A percentile compares a stretch with the other conserved stretches of the same genome.
Evolutionary conservation across 2,888 invertebrate genomes (phyloP).

Genomic region (Drosophila paranaensis): DNA sequence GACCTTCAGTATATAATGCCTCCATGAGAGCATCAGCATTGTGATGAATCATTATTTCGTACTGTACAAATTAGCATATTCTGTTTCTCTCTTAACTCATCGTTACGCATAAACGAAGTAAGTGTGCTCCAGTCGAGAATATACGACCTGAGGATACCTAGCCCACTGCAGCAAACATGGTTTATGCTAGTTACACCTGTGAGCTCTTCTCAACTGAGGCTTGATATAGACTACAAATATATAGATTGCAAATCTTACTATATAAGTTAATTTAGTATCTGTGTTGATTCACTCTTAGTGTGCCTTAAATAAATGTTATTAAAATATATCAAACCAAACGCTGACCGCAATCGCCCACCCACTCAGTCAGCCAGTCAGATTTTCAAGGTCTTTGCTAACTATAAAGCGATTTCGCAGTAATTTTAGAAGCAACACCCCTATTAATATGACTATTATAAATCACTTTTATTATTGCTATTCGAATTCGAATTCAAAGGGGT

Average conservation of each 20-base stretch:
- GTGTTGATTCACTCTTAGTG: not conserved
- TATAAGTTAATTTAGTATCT: not conserved
- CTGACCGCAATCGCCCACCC: not conserved
- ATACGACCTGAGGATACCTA: not conserved
- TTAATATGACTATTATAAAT: not conserved
- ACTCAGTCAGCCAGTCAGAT: not conserved
- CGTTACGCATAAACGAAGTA: not conserved
- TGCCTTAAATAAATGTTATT: not conserved
- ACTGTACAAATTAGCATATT: not conserved
- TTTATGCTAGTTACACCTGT: no score
- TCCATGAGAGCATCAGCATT: no score
- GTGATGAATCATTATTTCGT: not conserved
- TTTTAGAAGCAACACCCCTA: constrained; percentile 1
- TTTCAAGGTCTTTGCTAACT: not conserved
- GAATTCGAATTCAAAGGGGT: not conserved
- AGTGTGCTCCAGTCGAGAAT: not conserved
- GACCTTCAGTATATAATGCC: not conserved
- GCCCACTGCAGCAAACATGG: no score
- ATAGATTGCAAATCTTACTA: not conserved
- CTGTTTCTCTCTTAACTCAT: not conserved
- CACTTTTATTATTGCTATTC: not conserved
- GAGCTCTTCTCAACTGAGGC: no score
- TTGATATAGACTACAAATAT: no score
- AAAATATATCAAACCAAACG: not conserved
- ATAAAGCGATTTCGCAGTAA: constrained; percentile 6